These are phyloP conservation scores for Passer montanus DNA, from an alignment of 2,113 vertebrate species.

Conservation along the genomic window DNA sequence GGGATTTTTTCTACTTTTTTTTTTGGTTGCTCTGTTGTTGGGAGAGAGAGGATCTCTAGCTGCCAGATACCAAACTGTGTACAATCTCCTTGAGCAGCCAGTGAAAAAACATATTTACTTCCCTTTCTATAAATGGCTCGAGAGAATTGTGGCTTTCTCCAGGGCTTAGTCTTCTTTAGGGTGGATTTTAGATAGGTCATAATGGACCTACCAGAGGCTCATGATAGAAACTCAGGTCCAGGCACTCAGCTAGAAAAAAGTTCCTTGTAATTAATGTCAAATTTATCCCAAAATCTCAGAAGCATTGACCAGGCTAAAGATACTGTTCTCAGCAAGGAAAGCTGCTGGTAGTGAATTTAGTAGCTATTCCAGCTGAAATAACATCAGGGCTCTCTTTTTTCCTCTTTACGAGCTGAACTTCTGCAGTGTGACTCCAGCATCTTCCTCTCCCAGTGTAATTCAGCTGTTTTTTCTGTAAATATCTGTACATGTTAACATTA, in stretches of 20 bases:
- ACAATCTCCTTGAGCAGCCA: background rate
- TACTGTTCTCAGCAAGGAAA: constrained; percentile 6
- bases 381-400: constrained; percentile 8
- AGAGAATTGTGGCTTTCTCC: background rate
- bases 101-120: background rate
- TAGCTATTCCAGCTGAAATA: constrained; percentile 58
- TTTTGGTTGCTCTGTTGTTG: background rate
- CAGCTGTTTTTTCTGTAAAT: constrained; percentile 19
- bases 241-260: background rate
- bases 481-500: background rate
- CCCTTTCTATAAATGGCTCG: background rate
- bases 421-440: background rate
- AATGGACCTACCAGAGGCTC: background rate
- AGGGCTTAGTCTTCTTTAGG: background rate
- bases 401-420: background rate
- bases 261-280: background rate
- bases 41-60: background rate
- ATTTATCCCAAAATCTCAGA: background rate
- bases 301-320: background rate
- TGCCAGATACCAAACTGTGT: background rate
- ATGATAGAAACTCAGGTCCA: background rate
- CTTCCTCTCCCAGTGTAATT: background rate
- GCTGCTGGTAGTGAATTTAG: constrained; percentile 9
- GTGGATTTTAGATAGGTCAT: background rate
- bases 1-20: constrained; percentile 8